phyloP scores from a whole-genome alignment of 2,113 vertebrate genomes.

The Nannobrachium achirus region DNA sequence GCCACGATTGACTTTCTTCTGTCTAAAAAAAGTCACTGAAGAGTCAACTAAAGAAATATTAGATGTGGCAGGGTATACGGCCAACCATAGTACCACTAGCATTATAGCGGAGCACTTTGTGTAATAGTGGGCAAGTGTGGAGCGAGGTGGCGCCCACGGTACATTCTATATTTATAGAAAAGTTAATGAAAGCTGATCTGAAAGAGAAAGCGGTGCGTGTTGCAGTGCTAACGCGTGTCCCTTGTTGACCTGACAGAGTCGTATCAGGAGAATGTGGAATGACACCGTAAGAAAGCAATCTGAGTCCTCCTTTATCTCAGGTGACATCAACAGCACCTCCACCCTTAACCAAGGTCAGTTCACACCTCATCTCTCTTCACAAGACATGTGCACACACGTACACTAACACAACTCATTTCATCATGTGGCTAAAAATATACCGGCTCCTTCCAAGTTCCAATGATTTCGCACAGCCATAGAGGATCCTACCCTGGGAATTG shows the following conservation, averaged over 20 bases:
- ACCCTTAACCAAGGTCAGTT: slow-evolving; percentile 99
- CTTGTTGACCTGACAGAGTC: slow-evolving; percentile 90
- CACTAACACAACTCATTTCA: slow-evolving; percentile 35
- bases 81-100: not conserved
- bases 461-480: slow-evolving; percentile 35
- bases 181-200: slow-evolving; percentile 53
- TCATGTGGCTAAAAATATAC: slow-evolving; percentile 66
- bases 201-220: slow-evolving; percentile 50
- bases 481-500: slow-evolving; percentile 33
- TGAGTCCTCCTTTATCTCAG: slow-evolving; percentile 99
- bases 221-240: slow-evolving; percentile 74
- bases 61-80: not conserved
- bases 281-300: slow-evolving; percentile 99
- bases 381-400: slow-evolving; percentile 26
- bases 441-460: slow-evolving; percentile 28
- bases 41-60: slow-evolving; percentile 18
- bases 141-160: not conserved
- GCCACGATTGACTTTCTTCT: too few species aligned
- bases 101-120: not conserved
- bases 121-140: slow-evolving; percentile 6
- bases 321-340: slow-evolving; percentile 99
- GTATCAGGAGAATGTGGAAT: slow-evolving; percentile 99
- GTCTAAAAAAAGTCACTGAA: slow-evolving; percentile 6
- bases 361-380: slow-evolving; percentile 75
- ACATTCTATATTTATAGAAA: slow-evolving; percentile 1